These are phyloP conservation scores for Hemiscyllium ocellatum DNA, from an alignment of 2,113 vertebrate genomes.

Conservation along the genomic window DNA sequence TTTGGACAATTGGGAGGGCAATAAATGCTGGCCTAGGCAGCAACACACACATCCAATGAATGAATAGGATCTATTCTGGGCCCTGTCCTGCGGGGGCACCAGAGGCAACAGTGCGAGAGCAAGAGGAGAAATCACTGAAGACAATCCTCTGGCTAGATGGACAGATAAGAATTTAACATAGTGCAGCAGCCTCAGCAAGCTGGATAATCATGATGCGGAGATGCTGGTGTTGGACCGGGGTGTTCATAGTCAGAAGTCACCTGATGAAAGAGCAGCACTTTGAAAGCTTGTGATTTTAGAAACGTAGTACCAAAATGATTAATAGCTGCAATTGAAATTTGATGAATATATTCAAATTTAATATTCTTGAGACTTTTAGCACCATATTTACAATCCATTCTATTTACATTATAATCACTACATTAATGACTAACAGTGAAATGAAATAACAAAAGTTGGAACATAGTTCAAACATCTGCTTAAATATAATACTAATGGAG, in stretches of 20 bases:
- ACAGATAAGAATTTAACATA: too few species aligned
- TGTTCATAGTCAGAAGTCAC: too few species aligned
- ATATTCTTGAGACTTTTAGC: not conserved
- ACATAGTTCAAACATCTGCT: not conserved
- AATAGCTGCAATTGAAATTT: not conserved
- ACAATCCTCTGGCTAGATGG: too few species aligned
- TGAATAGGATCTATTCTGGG: not conserved
- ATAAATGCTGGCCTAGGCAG: too few species aligned
- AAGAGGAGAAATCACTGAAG: not conserved
- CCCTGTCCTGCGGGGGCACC: not conserved
- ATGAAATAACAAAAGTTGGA: not conserved
- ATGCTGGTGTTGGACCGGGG: too few species aligned
- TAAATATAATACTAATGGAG: not conserved
- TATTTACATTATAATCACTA: constrained; percentile 3
- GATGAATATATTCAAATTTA: not conserved
- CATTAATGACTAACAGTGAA: not conserved
- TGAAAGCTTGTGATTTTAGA: not conserved
- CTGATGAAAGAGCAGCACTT: too few species aligned
- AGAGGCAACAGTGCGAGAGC: not conserved
- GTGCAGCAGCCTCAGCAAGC: too few species aligned
- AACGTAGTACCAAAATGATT: not conserved
- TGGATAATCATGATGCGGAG: too few species aligned
- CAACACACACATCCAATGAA: too few species aligned
- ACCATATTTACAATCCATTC: not conserved
- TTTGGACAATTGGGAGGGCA: too few species aligned